These are phyloP conservation scores for Dione juno DNA, from an alignment of 2,888 invertebrate genomes.

Conservation along the genomic window DNA sequence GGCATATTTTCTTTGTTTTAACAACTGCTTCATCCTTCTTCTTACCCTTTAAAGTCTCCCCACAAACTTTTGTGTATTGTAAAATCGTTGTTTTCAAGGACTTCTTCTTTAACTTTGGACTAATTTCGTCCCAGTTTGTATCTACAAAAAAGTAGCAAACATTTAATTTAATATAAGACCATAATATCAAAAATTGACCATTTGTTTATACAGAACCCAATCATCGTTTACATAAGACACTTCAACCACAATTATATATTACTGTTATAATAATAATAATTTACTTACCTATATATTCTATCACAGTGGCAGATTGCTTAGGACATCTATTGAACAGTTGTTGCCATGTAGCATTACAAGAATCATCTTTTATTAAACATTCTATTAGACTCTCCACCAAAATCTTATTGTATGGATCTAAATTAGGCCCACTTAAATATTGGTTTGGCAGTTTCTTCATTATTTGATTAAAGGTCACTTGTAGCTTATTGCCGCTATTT, in stretches of 20 bases:
- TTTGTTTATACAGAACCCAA: too few relatives aligned
- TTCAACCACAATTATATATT: too few relatives aligned
- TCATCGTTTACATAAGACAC: too few relatives aligned
- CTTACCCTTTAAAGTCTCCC: constrained; percentile 74
- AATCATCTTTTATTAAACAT: constrained; percentile 85
- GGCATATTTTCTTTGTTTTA: constrained; percentile 76
- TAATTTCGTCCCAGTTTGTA: constrained; percentile 68
- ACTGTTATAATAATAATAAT: too few relatives aligned
- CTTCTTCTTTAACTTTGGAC: constrained; percentile 66
- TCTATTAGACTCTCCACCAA: constrained; percentile 84
- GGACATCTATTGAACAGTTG: constrained; percentile 87
- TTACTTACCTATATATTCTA: constrained; percentile 80
- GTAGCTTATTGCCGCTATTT: constrained; percentile 73
- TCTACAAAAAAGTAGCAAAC: constrained; percentile 52
- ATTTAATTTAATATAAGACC: too few relatives aligned
- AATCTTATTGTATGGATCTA: constrained; percentile 79
- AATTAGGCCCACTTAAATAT: constrained; percentile 72
- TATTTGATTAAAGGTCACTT: constrained; percentile 85
- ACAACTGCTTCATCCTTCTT: constrained; percentile 76
- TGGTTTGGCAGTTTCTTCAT: constrained; percentile 85
- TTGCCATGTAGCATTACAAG: constrained; percentile 87
- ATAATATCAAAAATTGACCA: too few relatives aligned
- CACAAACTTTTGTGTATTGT: constrained; percentile 71
- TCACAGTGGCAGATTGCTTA: constrained; percentile 85
- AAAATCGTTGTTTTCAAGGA: constrained; percentile 68